Evolutionary conservation across 2,113 vertebrate genomes (phyloP), one percentile per base, ranked within the genome.

Genomic region (Paraplagusia blochii): DNA sequence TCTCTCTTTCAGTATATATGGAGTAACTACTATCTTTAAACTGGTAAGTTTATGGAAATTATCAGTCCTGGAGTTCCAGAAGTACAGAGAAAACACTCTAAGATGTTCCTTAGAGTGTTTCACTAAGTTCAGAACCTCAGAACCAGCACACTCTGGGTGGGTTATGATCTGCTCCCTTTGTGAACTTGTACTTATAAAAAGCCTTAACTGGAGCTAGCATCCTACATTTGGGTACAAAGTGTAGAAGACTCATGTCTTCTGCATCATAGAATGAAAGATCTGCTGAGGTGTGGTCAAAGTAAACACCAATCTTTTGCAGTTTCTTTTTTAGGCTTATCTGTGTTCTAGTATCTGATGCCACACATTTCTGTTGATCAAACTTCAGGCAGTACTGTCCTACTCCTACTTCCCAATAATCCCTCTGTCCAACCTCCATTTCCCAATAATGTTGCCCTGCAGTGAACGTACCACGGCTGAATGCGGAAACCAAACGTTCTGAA

Each of bases 201-300:
- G 47, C 47, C 10, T 12, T 8, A 12, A n/a, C 22, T 34, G 47
- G 47, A 8, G 3, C 7, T 33, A 22, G 33, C 22, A 49, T 48
- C 2, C n/a, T 22, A 48, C 8, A 33, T 8, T 38, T 38, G 9
- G 36, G 56, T 7, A 53, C 0, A 3, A 69, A 53, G 44, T 68
- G 19, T 36, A 83, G 63, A 3, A 54, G 66, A 16, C 2, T 19
- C 80, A 83, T 82, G 57, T 13, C 69, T 51, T 79, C 78, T 50
- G 83, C 81, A 38, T 87, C 56, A 10, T 82, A 85, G 53, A 85
- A 82, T 4, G 60, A 66, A 2, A 88, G 47, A 18, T 60, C 38
- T 2, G 29, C 47, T 22, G 33, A 63, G 2, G 56, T 19, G 56
- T 68, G 71, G 54, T 85, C 50, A 1, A 86, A 50, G 42, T 85